A percentile compares a stretch with the other conserved stretches of the same genome.
phyloP scores from a whole-genome alignment of 2,113 vertebrate species.

The Ictalurus punctatus region DNA sequence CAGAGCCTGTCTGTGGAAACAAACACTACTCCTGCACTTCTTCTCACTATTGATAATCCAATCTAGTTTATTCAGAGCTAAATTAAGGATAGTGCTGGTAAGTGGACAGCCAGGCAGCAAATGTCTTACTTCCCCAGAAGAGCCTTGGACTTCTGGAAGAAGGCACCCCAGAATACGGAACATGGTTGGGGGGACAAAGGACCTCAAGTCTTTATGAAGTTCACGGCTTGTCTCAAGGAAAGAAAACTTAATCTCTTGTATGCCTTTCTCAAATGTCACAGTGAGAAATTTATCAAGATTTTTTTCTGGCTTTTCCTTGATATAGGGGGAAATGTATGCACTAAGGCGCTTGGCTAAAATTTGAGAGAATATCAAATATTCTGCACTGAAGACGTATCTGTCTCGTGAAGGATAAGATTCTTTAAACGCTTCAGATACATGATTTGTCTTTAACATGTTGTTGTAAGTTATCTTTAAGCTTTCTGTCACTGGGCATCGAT shows the following conservation, averaged over 20 bases:
- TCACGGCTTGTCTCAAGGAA: too few species aligned
- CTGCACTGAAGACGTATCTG: neutral
- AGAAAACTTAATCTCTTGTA: too few species aligned
- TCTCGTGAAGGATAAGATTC: neutral
- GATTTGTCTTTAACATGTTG: neutral
- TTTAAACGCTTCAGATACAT: neutral
- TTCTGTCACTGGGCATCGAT: neutral
- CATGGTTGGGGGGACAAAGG: neutral
- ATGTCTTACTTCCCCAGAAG: neutral
- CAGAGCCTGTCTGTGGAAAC: slow-evolving; percentile 19
- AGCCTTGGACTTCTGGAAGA: neutral
- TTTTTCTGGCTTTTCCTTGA: too few species aligned
- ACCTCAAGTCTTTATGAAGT: too few species aligned
- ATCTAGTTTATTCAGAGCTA: slow-evolving; percentile 31
- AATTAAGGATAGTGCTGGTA: slow-evolving; percentile 9
- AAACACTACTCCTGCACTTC: neutral
- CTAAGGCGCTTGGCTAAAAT: neutral
- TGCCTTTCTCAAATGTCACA: too few species aligned
- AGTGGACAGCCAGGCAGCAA: slow-evolving; percentile 32
- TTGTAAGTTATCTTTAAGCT: neutral
- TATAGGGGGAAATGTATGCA: neutral
- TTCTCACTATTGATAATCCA: neutral
- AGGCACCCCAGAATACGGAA: neutral
- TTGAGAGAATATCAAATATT: neutral
- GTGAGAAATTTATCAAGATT: too few species aligned